These are phyloP conservation scores for Myotis brandtii DNA, from an alignment of 2,113 vertebrate genomes.

Conservation along the genomic window DNA sequence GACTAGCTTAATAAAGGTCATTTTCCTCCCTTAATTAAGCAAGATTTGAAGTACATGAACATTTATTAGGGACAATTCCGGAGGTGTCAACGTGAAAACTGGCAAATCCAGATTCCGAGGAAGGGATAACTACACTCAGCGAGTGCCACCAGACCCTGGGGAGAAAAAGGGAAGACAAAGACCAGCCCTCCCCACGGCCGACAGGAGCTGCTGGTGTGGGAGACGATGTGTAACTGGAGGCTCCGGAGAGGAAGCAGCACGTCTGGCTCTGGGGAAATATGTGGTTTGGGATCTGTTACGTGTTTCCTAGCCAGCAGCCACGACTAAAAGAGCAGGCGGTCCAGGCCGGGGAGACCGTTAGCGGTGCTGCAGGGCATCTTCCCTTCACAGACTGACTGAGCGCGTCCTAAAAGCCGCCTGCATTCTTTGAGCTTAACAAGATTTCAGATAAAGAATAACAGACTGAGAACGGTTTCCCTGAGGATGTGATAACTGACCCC, in stretches of 20 bases:
- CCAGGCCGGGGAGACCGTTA: not conserved
- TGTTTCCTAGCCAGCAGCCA: not conserved
- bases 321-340: not conserved
- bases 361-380: not conserved
- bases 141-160: not conserved
- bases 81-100: slow-evolving; percentile 1
- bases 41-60: not conserved
- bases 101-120: not conserved
- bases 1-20: not conserved
- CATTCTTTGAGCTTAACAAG: not conserved
- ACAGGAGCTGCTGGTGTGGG: fast-evolving
- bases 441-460: not conserved
- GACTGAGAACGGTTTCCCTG: not conserved
- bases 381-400: not conserved
- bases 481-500: not conserved
- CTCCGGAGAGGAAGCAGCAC: not conserved
- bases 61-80: not conserved
- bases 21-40: slow-evolving; percentile 11
- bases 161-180: not conserved
- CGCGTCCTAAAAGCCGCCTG: not conserved
- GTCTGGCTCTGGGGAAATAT: not conserved
- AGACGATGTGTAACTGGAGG: fast-evolving
- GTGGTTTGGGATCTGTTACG: not conserved
- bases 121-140: not conserved
- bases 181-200: not conserved